These are phyloP conservation scores for Chaetodon auriga DNA, from an alignment of 2,113 vertebrate species.

Conservation along the genomic window DNA sequence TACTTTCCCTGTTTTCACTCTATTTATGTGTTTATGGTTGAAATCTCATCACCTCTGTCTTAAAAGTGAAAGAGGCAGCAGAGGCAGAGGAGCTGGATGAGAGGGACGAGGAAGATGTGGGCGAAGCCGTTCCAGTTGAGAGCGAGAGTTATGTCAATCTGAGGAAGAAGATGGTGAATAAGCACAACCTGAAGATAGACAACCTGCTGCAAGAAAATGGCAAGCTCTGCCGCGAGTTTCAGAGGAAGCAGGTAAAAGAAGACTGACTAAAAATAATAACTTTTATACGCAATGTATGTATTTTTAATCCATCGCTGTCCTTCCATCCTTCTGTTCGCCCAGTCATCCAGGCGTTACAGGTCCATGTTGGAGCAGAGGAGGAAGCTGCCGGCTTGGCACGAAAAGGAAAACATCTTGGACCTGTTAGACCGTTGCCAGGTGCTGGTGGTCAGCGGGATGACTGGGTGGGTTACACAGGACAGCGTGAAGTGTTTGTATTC, in stretches of 20 bases:
- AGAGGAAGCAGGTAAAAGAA: conserved; percentile 86
- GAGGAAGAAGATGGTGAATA: conserved; percentile 89
- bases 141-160: conserved; percentile 93
- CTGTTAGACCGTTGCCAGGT: conserved; percentile 88
- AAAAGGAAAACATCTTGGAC: conserved; percentile 89
- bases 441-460: conserved; percentile 97
- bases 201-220: conserved; percentile 87
- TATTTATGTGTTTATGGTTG: not conserved
- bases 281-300: too few species aligned
- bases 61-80: conserved; percentile 48
- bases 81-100: conserved; percentile 79
- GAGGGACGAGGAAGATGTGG: conserved; percentile 86
- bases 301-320: not conserved
- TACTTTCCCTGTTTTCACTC: not conserved
- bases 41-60: not conserved
- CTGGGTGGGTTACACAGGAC: conserved; percentile 87
- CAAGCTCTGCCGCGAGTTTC: conserved; percentile 90
- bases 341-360: conserved; percentile 91
- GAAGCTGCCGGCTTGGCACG: conserved; percentile 94
- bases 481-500: not conserved
- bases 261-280: too few species aligned
- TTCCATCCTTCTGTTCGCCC: not conserved
- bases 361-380: conserved; percentile 92
- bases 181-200: conserved; percentile 82
- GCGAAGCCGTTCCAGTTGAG: conserved; percentile 85